phyloP scores from a whole-genome alignment of 2,113 vertebrate species.

The Trematocara zebra region DNA sequence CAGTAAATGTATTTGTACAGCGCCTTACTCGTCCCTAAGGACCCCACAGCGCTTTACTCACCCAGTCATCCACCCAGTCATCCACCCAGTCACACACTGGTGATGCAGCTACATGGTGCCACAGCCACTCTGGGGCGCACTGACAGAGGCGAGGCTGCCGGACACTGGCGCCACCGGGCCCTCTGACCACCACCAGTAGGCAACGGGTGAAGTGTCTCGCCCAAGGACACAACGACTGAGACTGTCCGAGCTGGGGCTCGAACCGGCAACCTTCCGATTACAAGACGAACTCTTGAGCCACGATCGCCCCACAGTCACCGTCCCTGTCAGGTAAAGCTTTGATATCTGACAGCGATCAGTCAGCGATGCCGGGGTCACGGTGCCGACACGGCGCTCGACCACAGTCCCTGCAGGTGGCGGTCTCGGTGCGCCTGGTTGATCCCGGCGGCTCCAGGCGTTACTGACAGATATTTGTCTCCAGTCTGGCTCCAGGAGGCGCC shows the following conservation, averaged over 20 bases:
- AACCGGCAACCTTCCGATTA: rapidly evolving
- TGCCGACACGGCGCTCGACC: neutral
- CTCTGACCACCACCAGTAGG: too few species aligned
- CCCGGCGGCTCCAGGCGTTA: neutral
- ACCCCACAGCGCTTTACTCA: too few species aligned
- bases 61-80: too few species aligned
- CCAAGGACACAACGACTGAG: rapidly evolving
- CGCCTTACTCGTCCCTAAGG: too few species aligned
- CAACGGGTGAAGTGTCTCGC: too few species aligned
- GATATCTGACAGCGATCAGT: neutral
- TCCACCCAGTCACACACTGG: too few species aligned
- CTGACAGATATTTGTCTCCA: neutral
- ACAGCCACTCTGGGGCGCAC: too few species aligned
- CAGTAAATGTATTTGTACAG: neutral
- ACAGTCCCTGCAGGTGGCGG: neutral
- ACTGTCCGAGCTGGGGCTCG: rapidly evolving
- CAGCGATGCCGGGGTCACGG: neutral
- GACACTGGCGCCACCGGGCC: too few species aligned
- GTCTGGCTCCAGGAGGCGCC: neutral
- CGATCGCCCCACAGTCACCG: neutral
- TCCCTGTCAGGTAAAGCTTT: neutral
- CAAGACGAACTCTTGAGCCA: neutral
- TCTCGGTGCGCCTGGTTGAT: neutral
- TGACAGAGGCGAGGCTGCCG: too few species aligned
- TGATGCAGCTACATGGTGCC: too few species aligned